Base-by-base conservation (phyloP, 2,113 vertebrate genomes). In the Trachemys scripta region DNA sequence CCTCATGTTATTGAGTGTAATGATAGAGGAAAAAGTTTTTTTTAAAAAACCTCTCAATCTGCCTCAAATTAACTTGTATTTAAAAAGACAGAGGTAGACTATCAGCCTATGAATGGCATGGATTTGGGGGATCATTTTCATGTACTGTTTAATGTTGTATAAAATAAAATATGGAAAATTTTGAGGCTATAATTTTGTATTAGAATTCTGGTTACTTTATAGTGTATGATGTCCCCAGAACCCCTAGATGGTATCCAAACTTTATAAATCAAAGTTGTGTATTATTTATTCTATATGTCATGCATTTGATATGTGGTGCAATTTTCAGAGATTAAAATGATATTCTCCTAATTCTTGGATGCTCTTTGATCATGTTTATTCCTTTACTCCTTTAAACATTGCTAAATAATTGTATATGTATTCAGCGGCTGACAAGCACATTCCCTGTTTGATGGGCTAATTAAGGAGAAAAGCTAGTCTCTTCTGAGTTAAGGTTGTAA, bases 311-410 rank as follows among this genome's bases (percentile, higher is more conserved):
- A 88, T 91, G 96, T 80, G 89, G 90, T 2, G 76, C 97, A 97
- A 98, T 98, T 98, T 97, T 97, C 96, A 97, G 95, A 97, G 96
- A 97, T 98, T 98, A 98, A 98, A 97, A 98, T 96, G 93, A 97
- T 97, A 96, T 97, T 96, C 87, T 90, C 91, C 78, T 98, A 98
- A 98, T 98, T 98, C 96, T 96, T 97, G 94, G 90, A 92, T 93
- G 95, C 62, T 97, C 97, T 98, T 98, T 98, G 98, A 98, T 98
- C 97, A 93, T 97, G 89, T 98, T 98, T 98, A 96, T 97, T 96
- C 92, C 94, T 94, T 96, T 94, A 82, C 95, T 96, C 91, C 95
- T 97, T 97, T 96, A 97, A 97, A 97, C 96, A 93, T 85, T 90
- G 90, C 93, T 97, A 92, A 97, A 97, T 97, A 97, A 97, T 97